These are phyloP conservation scores for Enteromius radiatus DNA, from an alignment of 2,797 vertebrate genomes.

Conservation along the genomic window DNA sequence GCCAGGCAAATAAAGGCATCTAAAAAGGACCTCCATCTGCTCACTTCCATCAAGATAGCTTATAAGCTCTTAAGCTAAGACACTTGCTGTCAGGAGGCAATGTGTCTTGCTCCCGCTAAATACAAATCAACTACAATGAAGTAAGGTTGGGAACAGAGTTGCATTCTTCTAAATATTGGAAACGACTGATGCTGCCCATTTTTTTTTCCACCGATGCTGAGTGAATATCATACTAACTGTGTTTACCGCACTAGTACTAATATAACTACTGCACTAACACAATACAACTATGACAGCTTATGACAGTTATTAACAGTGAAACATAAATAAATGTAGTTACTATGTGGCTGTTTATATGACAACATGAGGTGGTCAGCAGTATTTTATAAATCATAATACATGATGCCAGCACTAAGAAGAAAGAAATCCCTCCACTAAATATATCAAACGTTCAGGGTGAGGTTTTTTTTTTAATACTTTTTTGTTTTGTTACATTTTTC, in stretches of 20 bases:
- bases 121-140: conserved; percentile 44
- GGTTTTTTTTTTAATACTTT: not conserved
- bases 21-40: conserved; percentile 68
- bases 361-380: not conserved
- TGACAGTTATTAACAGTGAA: not conserved
- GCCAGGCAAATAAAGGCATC: conserved; percentile 71
- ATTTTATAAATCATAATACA: too few relatives aligned
- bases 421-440: not conserved
- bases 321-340: not conserved
- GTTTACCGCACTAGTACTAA: not conserved
- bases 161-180: not conserved
- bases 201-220: not conserved
- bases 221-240: not conserved
- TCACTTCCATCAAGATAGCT: conserved; percentile 73
- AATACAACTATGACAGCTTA: not conserved
- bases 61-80: conserved; percentile 69
- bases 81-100: conserved; percentile 67
- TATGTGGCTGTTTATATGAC: not conserved
- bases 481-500: not conserved
- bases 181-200: not conserved
- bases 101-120: conserved; percentile 68
- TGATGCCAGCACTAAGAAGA: not conserved
- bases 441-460: too few relatives aligned
- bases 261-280: not conserved
- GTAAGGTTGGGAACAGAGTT: not conserved